These are phyloP conservation scores for Sarotherodon lohbergeri DNA, from an alignment of 2,113 vertebrate genomes.

Conservation along the genomic window DNA sequence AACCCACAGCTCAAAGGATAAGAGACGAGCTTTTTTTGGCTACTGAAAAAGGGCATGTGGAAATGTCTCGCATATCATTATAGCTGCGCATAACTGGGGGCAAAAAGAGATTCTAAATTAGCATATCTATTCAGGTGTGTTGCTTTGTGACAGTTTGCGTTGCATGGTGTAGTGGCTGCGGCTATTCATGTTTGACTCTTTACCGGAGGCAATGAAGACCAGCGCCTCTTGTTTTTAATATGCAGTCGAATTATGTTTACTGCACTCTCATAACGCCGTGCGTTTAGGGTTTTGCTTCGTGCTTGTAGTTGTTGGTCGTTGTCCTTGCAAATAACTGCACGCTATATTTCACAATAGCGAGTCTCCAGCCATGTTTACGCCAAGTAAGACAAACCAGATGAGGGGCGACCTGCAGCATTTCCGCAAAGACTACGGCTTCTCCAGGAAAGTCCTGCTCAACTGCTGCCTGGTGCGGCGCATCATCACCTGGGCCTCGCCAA, in stretches of 20 bases:
- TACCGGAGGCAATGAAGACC: background rate
- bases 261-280: background rate
- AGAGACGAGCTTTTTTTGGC: background rate
- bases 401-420: conserved; percentile 70
- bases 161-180: background rate
- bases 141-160: background rate
- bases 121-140: background rate
- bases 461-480: conserved; percentile 79
- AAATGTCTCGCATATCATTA: conserved; percentile 45
- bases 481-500: conserved; percentile 77
- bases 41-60: conserved; percentile 22
- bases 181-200: background rate
- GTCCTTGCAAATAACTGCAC: background rate
- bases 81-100: background rate
- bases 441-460: conserved; percentile 78
- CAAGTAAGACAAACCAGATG: conserved; percentile 68
- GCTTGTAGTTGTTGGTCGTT: background rate
- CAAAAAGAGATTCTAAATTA: background rate
- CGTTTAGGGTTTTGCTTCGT: background rate
- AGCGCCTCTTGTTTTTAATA: background rate
- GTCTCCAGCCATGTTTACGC: conserved; percentile 64
- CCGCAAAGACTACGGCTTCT: conserved; percentile 72
- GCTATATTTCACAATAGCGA: conserved; percentile 28
- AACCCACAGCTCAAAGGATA: background rate
- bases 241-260: background rate